These are phyloP conservation scores for Ispidina picta DNA, from an alignment of 2,797 vertebrate genomes.

Conservation along the genomic window DNA sequence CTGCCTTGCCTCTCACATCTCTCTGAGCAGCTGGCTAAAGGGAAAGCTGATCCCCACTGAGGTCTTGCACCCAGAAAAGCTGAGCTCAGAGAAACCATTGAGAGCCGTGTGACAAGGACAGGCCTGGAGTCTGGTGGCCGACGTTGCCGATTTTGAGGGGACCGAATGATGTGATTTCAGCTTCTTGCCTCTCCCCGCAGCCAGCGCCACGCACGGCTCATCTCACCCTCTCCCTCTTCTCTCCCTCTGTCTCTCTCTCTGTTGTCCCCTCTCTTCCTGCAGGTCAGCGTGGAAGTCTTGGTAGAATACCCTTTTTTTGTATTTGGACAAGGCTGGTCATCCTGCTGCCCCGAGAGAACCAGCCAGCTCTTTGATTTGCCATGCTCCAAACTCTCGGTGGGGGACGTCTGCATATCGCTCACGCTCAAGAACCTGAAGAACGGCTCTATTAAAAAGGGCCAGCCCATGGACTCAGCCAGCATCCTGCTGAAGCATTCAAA, in stretches of 20 bases:
- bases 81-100: not conserved
- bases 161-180: not conserved
- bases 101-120: not conserved
- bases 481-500: slow-evolving; percentile 88
- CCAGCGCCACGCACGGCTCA: not conserved
- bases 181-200: not conserved
- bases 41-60: not conserved
- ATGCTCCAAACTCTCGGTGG: slow-evolving; percentile 95
- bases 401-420: slow-evolving; percentile 98
- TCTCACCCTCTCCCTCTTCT: slow-evolving; percentile 20
- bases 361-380: slow-evolving; percentile 96
- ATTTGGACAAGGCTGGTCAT: slow-evolving; percentile 99
- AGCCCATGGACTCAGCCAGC: slow-evolving; percentile 84
- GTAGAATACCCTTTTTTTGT: slow-evolving; percentile 99
- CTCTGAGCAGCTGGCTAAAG: not conserved
- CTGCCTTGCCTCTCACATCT: fast-evolving
- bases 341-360: slow-evolving; percentile 96
- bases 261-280: slow-evolving; percentile 42
- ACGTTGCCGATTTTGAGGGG: not conserved
- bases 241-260: slow-evolving; percentile 22
- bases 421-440: slow-evolving; percentile 98
- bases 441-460: slow-evolving; percentile 93
- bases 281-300: slow-evolving; percentile 98
- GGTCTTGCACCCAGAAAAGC: not conserved
- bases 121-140: not conserved